These are phyloP conservation scores for Napeogenes sylphis DNA, from an alignment of 2,888 invertebrate genomes.

Conservation along the genomic window DNA sequence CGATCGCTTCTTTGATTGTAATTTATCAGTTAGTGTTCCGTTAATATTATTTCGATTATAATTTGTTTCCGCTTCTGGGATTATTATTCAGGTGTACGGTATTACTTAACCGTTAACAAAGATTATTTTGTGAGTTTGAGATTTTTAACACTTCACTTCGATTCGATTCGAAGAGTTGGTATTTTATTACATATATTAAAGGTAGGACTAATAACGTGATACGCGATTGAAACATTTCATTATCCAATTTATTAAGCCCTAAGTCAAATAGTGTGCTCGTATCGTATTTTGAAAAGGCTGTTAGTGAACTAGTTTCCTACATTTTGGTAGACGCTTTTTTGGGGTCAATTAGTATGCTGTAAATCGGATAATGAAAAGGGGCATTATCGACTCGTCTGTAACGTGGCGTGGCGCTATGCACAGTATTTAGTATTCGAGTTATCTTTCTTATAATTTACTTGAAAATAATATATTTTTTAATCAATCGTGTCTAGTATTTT, in stretches of 20 bases:
- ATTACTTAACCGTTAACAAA: background rate
- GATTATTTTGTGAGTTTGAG: conserved; percentile 27
- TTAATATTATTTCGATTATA: too few relatives aligned
- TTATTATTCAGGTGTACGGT: conserved; percentile 1
- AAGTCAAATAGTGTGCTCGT: too few relatives aligned
- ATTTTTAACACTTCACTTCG: too few relatives aligned
- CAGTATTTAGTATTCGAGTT: conserved; percentile 6
- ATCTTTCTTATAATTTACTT: too few relatives aligned
- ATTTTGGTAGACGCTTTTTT: too few relatives aligned
- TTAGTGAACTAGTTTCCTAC: too few relatives aligned
- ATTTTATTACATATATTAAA: conserved; percentile 9
- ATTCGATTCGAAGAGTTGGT: conserved; percentile 10
- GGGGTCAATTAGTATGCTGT: too few relatives aligned
- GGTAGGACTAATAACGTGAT: conserved; percentile 31
- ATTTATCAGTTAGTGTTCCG: too few relatives aligned
- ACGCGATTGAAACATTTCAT: conserved; percentile 33
- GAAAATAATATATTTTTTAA: too few relatives aligned
- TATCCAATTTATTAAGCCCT: conserved; percentile 8
- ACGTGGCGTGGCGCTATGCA: conserved; percentile 13
- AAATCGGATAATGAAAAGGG: too few relatives aligned
- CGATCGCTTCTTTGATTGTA: too few relatives aligned
- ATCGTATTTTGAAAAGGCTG: too few relatives aligned
- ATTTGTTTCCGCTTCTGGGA: conserved; percentile 1
- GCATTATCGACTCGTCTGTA: conserved; percentile 12
- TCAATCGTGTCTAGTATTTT: conserved; percentile 34